A percentile compares a stretch with the other conserved stretches of the same genome.
phyloP scores from a whole-genome alignment of 2,888 invertebrate species.

The Drosophila prostipennis region DNA sequence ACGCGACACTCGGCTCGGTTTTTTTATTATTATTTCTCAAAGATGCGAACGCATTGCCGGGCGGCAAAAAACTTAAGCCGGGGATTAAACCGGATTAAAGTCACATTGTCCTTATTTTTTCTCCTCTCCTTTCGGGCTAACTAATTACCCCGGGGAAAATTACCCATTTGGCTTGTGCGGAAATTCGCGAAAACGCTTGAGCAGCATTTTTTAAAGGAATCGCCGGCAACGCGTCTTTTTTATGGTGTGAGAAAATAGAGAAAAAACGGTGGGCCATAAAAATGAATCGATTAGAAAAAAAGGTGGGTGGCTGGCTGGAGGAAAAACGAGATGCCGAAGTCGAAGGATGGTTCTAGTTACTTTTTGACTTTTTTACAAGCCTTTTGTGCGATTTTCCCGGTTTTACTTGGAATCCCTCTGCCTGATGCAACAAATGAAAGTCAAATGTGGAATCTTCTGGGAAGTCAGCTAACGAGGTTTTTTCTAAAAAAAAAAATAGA shows the following conservation, averaged over 20 bases:
- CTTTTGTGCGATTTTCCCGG: conserved; percentile 58
- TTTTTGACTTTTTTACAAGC: conserved; percentile 73
- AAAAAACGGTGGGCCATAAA: conserved; percentile 63
- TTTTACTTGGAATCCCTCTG: conserved; percentile 50
- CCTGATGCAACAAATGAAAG: conserved; percentile 40
- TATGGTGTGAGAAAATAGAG: conserved; percentile 38
- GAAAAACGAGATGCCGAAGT: conserved; percentile 1
- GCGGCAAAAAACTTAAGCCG: conserved; percentile 79
- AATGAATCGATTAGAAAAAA: conserved; percentile 76
- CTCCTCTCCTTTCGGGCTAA: conserved; percentile 66
- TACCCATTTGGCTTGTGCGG: conserved; percentile 72
- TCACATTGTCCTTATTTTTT: conserved; percentile 72
- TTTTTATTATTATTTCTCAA: conserved; percentile 17
- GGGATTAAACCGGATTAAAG: conserved; percentile 78
- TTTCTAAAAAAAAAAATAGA: not conserved
- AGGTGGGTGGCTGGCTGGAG: conserved; percentile 1
- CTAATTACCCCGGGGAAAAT: conserved; percentile 68
- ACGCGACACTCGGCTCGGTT: conserved; percentile 54
- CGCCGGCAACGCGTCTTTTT: conserved; percentile 42
- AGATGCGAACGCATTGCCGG: conserved; percentile 25
- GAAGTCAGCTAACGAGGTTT: conserved; percentile 25
- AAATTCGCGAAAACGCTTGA: conserved; percentile 67
- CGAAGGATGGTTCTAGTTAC: conserved; percentile 28
- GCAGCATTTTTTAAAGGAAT: conserved; percentile 31
- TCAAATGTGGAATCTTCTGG: conserved; percentile 13